These are phyloP conservation scores for Elephantulus edwardii DNA, from an alignment of 2,113 vertebrate genomes.

Conservation along the genomic window DNA sequence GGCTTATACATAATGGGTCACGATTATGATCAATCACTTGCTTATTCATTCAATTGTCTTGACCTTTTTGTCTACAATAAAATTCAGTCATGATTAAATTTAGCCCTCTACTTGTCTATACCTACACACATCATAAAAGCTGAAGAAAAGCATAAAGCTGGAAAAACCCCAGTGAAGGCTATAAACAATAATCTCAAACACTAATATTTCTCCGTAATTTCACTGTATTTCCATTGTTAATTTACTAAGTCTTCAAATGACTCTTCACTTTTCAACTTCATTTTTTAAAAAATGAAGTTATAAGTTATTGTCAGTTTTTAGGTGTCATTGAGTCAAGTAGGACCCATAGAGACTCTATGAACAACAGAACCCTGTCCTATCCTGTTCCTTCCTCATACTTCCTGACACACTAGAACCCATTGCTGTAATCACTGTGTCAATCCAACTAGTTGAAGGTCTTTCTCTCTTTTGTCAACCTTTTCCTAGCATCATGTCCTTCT, in stretches of 20 bases:
- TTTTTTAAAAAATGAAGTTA: too few relatives aligned
- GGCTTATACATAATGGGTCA: neutral
- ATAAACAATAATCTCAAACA: neutral
- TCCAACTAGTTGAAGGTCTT: too few relatives aligned
- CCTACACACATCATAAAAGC: neutral
- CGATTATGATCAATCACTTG: neutral
- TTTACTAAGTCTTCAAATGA: neutral
- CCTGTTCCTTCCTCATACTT: too few relatives aligned
- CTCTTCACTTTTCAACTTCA: neutral
- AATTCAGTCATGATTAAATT: neutral
- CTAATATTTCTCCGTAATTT: neutral
- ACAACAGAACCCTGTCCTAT: too few relatives aligned
- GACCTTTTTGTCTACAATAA: neutral
- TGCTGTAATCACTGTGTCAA: too few relatives aligned
- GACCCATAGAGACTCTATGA: too few relatives aligned
- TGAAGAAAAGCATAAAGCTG: neutral
- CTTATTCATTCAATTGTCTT: neutral
- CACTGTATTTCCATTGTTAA: neutral
- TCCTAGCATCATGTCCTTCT: too few relatives aligned
- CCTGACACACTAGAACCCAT: too few relatives aligned
- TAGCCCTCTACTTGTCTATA: neutral
- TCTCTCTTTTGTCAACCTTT: too few relatives aligned
- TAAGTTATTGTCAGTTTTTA: too few relatives aligned
- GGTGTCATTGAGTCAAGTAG: too few relatives aligned
- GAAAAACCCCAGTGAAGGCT: neutral